phyloP scores from a whole-genome alignment of 1,140 invertebrate genomes.

The Sipha flava region DNA sequence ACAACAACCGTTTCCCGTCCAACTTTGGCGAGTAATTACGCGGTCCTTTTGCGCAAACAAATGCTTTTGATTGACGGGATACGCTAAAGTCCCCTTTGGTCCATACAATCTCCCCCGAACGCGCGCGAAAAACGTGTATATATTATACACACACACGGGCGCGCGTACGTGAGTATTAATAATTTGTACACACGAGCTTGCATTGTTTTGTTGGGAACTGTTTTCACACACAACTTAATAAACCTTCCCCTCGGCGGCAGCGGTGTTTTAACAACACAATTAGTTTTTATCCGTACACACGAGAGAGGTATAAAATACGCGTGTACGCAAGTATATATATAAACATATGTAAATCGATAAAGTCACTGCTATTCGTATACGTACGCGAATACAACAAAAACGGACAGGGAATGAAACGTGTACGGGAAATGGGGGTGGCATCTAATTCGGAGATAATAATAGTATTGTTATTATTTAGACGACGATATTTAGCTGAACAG shows the following conservation, averaged over 20 bases:
- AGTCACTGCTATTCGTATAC: too few species aligned
- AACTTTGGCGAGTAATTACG: not conserved
- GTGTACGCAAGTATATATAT: not conserved
- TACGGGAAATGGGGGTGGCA: too few species aligned
- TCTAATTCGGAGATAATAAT: too few species aligned
- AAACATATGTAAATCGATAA: too few species aligned
- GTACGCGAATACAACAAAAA: too few species aligned
- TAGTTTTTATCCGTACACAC: not conserved
- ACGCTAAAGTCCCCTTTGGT: not conserved
- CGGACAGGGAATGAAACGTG: too few species aligned
- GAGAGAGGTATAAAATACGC: not conserved
- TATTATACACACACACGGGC: not conserved
- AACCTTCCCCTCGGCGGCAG: not conserved
- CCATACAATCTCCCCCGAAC: too few species aligned
- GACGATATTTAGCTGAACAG: too few species aligned
- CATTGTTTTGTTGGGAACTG: not conserved
- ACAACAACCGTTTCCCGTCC: not conserved
- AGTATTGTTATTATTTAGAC: too few species aligned
- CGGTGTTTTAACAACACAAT: not conserved
- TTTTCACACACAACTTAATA: not conserved
- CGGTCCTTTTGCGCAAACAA: not conserved
- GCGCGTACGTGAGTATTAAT: not conserved
- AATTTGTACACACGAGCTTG: not conserved
- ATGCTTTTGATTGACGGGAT: constrained; percentile 1
- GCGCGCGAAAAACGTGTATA: too few species aligned